Evolutionary conservation across 2,888 invertebrate genomes (phyloP).

Genomic region (Caenorhabditis zanzibari): DNA sequence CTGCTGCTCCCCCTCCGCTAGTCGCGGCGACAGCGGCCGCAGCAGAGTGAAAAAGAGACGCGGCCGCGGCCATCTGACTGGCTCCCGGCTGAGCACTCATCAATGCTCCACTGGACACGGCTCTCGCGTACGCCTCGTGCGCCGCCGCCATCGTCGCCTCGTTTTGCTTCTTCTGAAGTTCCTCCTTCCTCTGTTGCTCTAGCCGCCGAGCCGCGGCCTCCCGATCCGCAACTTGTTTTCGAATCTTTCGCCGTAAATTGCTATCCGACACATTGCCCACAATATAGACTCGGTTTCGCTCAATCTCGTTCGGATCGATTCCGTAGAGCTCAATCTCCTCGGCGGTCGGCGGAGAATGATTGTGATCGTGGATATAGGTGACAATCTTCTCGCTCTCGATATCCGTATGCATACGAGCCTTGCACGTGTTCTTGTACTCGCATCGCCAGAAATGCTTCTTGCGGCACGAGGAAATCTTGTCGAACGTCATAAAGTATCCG

Average conservation of each 20-base stretch:
- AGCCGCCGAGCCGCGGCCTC: slow-evolving; percentile 40
- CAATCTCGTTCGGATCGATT: slow-evolving; percentile 11
- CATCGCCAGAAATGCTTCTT: slow-evolving; percentile 52
- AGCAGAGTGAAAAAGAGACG: not conserved
- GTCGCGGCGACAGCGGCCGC: slow-evolving; percentile 5
- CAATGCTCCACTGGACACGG: not conserved
- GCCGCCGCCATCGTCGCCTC: slow-evolving; percentile 27
- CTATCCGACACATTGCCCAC: slow-evolving; percentile 34
- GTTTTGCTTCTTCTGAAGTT: slow-evolving; percentile 15
- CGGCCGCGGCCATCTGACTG: slow-evolving; percentile 15
- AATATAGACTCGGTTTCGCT: slow-evolving; percentile 36
- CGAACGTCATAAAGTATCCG: slow-evolving; percentile 55
- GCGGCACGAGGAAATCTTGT: slow-evolving; percentile 49
- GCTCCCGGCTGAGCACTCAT: not conserved
- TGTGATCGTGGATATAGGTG: slow-evolving; percentile 46
- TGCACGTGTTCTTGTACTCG: slow-evolving; percentile 57
- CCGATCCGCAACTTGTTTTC: slow-evolving; percentile 41
- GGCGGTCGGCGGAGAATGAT: slow-evolving; percentile 25
- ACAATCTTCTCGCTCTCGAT: slow-evolving; percentile 31
- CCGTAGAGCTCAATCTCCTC: slow-evolving; percentile 44
- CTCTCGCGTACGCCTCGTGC: slow-evolving; percentile 25
- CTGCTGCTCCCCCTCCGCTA: not conserved
- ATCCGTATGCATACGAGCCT: slow-evolving; percentile 56
- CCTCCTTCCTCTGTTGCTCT: slow-evolving; percentile 14
- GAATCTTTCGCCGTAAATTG: slow-evolving; percentile 34